Evolutionary conservation across 2,113 vertebrate genomes (phyloP), one percentile per base, ranked within the genome.

Genomic region (Vidua macroura): DNA sequence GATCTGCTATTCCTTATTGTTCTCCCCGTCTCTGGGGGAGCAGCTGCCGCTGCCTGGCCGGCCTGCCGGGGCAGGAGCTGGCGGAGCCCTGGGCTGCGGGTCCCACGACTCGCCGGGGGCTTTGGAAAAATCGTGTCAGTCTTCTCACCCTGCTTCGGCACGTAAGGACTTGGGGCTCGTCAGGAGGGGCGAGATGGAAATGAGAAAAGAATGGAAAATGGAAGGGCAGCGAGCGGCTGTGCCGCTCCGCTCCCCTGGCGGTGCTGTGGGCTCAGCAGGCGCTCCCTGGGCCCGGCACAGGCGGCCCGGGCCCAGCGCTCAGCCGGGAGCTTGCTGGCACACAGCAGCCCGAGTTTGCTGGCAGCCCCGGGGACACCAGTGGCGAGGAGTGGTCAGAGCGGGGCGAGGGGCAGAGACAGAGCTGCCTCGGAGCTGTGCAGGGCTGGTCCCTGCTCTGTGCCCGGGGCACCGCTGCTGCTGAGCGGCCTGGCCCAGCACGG

Each of bases 1-100:
- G 68, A 77, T 33, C 81, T 96, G 96, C 86, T 91, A 95, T 96
- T 95, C 93, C 80, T 53, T 77, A 96, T 96, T 96, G 96, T 96
- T 93, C 86, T 91, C 55, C 43, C 13, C 13, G 64, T 83, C 96
- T 80, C 93, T 23, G 62, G 82, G 96, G 96, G 94, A 81, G 89
- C 92, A 11, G 83, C 83, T 30, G 88, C 94, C n/a, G 83, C 91
- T 74, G 89, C 89, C 80, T 10, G 67, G 83, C 83, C 12, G 15
- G 83, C 76, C 91, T 86, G 95, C 73, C 5, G 31, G 73, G 83
- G 52, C 83, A 86, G 91, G 91, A 88, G 89, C 91, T 93, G 93
- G 68, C 76, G 1, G n/a, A 74, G 83, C 27, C 81, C 74, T 48
- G 87, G 35, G 90, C 66, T 48, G 81, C 15, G 62, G 86, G 81